phyloP scores from a whole-genome alignment of 37 sponge, comb jelly and placozoan genomes.

The Aplysina aerophoba region DNA sequence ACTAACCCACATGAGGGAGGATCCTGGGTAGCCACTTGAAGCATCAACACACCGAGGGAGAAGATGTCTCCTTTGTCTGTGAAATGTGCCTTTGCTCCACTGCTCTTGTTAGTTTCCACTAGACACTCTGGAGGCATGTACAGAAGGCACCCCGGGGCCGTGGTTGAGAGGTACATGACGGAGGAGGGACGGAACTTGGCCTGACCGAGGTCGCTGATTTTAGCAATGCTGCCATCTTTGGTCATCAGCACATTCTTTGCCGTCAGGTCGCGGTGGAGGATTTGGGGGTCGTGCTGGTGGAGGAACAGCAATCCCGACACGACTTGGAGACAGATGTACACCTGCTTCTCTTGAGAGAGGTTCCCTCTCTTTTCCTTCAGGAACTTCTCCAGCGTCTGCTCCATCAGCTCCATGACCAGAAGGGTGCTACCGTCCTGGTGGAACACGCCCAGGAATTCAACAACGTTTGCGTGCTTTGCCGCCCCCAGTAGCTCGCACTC shows the following conservation, averaged over 20 bases:
- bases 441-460: background rate
- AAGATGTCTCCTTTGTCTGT: background rate
- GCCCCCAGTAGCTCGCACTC: background rate
- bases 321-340: background rate
- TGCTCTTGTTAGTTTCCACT: background rate
- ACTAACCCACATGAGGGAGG: background rate
- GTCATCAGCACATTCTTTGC: background rate
- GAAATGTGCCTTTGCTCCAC: background rate
- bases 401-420: background rate
- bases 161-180: background rate
- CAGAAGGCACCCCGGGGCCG: background rate
- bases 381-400: background rate
- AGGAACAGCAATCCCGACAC: background rate
- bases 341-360: background rate
- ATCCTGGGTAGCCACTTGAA: background rate
- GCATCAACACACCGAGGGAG: background rate
- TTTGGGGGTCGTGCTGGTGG: background rate
- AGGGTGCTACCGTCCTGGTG: background rate
- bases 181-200: background rate
- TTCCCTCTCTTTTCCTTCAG: background rate
- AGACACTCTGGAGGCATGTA: background rate
- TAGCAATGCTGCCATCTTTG: background rate
- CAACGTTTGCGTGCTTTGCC: conserved; percentile 6
- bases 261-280: background rate
- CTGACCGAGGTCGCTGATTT: background rate